Evolutionary conservation across 2,888 invertebrate species (phyloP).

Genomic region (Myathropa florea): DNA sequence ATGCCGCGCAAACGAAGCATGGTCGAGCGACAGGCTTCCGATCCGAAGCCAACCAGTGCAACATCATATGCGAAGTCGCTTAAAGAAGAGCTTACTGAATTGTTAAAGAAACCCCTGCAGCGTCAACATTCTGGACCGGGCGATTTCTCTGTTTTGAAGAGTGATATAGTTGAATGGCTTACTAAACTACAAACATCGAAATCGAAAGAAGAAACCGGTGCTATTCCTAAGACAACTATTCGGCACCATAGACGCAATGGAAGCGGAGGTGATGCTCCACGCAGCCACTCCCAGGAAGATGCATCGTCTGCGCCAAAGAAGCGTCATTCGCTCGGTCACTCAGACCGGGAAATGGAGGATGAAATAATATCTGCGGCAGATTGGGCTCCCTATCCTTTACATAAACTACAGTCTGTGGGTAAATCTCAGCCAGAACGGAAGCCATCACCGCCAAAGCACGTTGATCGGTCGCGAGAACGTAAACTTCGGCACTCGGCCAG

Average conservation of each 20-base stretch:
- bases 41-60: constrained; percentile 73
- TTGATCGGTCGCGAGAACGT: constrained; percentile 75
- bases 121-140: constrained; percentile 80
- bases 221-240: constrained; percentile 73
- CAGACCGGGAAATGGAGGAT: constrained; percentile 76
- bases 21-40: constrained; percentile 74
- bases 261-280: constrained; percentile 77
- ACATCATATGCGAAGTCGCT: constrained; percentile 78
- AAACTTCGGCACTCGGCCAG: constrained; percentile 79
- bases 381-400: constrained; percentile 80
- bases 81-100: constrained; percentile 78
- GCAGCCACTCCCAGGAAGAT: constrained; percentile 79
- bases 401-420: constrained; percentile 78
- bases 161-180: constrained; percentile 80
- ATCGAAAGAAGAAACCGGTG: constrained; percentile 70
- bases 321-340: constrained; percentile 80
- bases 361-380: constrained; percentile 75
- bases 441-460: constrained; percentile 56
- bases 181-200: constrained; percentile 78
- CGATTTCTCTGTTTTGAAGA: constrained; percentile 79
- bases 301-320: constrained; percentile 76
- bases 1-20: constrained; percentile 77
- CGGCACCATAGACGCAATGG: constrained; percentile 79
- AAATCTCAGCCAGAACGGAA: constrained; percentile 73
- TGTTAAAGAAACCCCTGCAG: constrained; percentile 79